Evolutionary conservation across 2,113 vertebrate species (phyloP).

Genomic region (Semnopithecus entellus): DNA sequence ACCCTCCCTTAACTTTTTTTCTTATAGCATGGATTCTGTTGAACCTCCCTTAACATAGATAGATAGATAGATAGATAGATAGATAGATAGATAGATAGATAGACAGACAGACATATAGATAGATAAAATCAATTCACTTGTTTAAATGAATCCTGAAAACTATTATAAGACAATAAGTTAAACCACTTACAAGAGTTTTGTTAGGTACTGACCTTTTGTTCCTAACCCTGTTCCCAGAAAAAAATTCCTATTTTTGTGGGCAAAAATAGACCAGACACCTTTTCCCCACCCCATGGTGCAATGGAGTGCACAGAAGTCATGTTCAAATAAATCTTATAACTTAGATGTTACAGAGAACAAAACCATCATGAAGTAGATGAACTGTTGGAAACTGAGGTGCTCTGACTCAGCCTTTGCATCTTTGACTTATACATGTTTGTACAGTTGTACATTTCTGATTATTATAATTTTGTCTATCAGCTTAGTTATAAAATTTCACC

Average conservation of each 20-base stretch:
- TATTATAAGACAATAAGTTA: background rate
- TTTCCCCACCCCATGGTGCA: background rate
- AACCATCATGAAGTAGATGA: background rate
- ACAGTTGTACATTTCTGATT: background rate
- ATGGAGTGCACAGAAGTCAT: background rate
- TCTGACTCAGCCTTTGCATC: background rate
- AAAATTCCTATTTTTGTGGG: background rate
- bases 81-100: too few species aligned
- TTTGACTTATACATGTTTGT: background rate
- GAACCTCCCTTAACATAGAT: background rate
- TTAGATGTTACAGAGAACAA: background rate
- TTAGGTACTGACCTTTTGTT: background rate
- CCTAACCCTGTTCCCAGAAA: background rate
- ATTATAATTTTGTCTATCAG: background rate
- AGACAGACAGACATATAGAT: too few species aligned
- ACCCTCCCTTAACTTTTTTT: background rate
- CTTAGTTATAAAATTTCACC: background rate
- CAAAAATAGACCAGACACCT: background rate
- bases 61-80: too few species aligned
- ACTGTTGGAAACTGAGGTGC: background rate
- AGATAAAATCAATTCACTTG: constrained; percentile 7
- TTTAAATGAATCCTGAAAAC: constrained; percentile 17
- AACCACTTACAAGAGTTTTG: background rate
- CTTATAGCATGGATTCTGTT: too few species aligned
- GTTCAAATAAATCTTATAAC: background rate